Conservation (phyloP, 1,140 invertebrate species). For the Grapholita molesta region DNA sequence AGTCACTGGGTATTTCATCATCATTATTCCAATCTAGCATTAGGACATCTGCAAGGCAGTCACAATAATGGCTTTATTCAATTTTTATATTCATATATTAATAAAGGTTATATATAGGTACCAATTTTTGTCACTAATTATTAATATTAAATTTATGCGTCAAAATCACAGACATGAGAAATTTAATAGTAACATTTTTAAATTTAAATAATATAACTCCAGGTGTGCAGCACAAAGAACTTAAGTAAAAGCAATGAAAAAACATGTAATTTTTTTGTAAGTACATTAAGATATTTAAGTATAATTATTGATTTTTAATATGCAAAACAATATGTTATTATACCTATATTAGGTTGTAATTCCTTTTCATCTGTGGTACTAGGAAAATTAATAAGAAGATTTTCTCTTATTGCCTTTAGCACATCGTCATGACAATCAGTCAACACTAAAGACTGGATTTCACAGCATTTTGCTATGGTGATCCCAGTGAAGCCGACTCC, state of each 20-base stretch:
- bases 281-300: no score
- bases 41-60: constrained; percentile 41
- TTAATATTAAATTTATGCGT: constrained; percentile 2
- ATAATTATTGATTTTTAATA: no score
- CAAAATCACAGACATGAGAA: no score
- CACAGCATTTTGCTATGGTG: constrained; percentile 55
- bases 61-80: neutral
- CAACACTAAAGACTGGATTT: constrained; percentile 40
- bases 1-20: constrained; percentile 28
- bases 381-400: constrained; percentile 60
- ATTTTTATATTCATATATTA: constrained; percentile 1
- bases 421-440: constrained; percentile 64
- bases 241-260: no score
- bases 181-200: no score
- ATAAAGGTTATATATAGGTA: no score
- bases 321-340: no score
- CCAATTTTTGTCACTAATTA: no score
- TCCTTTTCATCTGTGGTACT: constrained; percentile 20
- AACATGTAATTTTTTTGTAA: no score
- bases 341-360: constrained; percentile 39
- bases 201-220: no score
- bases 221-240: no score
- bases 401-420: constrained; percentile 46
- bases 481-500: constrained; percentile 66
- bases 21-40: constrained; percentile 57